Conservation (phyloP, 2,797 vertebrate species). For the Peromyscus nudipes region DNA sequence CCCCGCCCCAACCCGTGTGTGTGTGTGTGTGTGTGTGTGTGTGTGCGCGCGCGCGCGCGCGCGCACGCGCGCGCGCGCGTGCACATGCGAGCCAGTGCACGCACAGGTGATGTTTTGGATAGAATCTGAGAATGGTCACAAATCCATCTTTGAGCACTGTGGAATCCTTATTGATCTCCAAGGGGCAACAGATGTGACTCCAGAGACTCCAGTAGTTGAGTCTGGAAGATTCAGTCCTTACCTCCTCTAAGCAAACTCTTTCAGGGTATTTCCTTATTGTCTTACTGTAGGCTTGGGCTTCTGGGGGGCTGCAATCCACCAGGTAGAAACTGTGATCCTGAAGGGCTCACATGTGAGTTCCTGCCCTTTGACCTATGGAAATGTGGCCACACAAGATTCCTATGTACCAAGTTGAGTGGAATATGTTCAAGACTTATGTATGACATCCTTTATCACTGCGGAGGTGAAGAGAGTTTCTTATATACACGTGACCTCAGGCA, state of each 20-base stretch:
- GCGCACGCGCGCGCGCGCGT: neutral
- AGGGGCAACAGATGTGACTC: fast-evolving
- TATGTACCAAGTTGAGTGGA: slow-evolving; percentile 35
- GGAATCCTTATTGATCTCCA: no score
- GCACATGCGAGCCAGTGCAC: no score
- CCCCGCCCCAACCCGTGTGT: no score
- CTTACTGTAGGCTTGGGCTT: slow-evolving; percentile 42
- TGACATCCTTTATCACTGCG: slow-evolving; percentile 31
- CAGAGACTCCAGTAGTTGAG: neutral
- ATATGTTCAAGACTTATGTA: neutral
- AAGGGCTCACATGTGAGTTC: slow-evolving; percentile 26
- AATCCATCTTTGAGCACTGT: fast-evolving
- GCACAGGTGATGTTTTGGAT: neutral
- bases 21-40: neutral
- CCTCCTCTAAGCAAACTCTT: slow-evolving; percentile 55
- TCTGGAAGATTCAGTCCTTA: neutral
- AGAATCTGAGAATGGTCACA: neutral
- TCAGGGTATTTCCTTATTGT: neutral
- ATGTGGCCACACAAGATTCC: slow-evolving; percentile 56
- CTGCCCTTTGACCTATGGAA: slow-evolving; percentile 59
- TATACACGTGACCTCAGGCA: no score
- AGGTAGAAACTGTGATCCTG: slow-evolving; percentile 58
- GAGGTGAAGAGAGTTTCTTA: slow-evolving; percentile 22
- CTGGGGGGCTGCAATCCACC: slow-evolving; percentile 54
- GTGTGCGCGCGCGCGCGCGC: neutral